These are phyloP conservation scores for Pocillopora damicornis DNA, from an alignment of 64 coral and sea anemone species.

Conservation along the genomic window DNA sequence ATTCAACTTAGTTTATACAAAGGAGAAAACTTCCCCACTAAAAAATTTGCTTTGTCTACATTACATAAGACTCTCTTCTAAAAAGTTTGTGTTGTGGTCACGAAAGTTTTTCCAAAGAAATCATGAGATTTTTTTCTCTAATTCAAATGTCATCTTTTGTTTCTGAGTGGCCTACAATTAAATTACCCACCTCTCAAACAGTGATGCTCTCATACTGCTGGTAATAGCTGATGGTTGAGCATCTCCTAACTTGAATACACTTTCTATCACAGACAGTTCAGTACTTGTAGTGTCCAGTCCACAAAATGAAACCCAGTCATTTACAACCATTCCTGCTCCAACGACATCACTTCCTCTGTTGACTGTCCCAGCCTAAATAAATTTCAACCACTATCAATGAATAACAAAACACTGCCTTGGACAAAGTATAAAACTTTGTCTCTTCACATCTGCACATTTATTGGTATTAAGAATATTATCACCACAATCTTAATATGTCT, in stretches of 20 bases:
- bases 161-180: not conserved
- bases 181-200: constrained; percentile 86
- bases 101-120: too few species aligned
- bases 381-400: not conserved
- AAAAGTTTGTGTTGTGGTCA: too few species aligned
- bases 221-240: constrained; percentile 77
- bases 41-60: too few species aligned
- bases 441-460: too few species aligned
- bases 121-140: too few species aligned
- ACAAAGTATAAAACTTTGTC: too few species aligned
- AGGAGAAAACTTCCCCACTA: too few species aligned
- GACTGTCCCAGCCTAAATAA: constrained; percentile 83
- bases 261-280: constrained; percentile 96
- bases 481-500: too few species aligned
- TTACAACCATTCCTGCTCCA: constrained; percentile 92
- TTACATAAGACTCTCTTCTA: too few species aligned
- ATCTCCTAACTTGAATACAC: constrained; percentile 98
- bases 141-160: too few species aligned
- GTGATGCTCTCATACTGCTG: constrained; percentile 84
- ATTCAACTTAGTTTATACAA: too few species aligned
- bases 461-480: too few species aligned
- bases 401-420: not conserved
- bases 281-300: constrained; percentile 95
- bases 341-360: constrained; percentile 99
- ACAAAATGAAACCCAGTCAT: constrained; percentile 99